Conservation (phyloP, 2,888 invertebrate species). For the Eulithis prunata region DNA sequence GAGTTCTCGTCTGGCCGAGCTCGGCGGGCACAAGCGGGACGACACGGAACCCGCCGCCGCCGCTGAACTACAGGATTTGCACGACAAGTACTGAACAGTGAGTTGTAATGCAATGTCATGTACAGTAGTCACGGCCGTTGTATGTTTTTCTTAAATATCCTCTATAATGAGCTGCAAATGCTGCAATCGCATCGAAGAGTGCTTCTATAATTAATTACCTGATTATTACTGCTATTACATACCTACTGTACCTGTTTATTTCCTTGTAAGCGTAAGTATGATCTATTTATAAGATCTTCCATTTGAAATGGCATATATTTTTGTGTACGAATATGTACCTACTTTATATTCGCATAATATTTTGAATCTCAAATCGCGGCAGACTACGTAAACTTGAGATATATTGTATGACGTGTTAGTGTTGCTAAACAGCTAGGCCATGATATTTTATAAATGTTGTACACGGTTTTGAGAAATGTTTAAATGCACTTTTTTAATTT, state of each 20-base stretch:
- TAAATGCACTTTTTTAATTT: slow-evolving; percentile 34
- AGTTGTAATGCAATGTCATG: slow-evolving; percentile 29
- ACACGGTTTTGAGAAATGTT: slow-evolving; percentile 51
- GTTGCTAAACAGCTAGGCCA: slow-evolving; percentile 19
- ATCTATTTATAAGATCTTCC: slow-evolving; percentile 21
- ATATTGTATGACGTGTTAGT: slow-evolving; percentile 11
- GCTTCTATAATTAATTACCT: slow-evolving; percentile 1
- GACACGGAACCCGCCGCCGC: slow-evolving; percentile 50
- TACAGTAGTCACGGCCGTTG: too few relatives aligned
- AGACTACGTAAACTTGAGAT: slow-evolving; percentile 15
- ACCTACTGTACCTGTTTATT: slow-evolving; percentile 18
- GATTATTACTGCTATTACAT: not conserved
- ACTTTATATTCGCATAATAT: slow-evolving; percentile 6
- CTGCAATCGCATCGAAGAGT: slow-evolving; percentile 1
- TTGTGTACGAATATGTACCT: slow-evolving; percentile 13
- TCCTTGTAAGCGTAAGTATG: slow-evolving; percentile 5
- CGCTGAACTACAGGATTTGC: slow-evolving; percentile 66
- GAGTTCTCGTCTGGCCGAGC: slow-evolving; percentile 83
- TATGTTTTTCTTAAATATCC: too few relatives aligned
- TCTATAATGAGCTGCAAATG: too few relatives aligned
- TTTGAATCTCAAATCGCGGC: slow-evolving; percentile 9
- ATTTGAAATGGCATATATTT: slow-evolving; percentile 22
- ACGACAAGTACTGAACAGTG: slow-evolving; percentile 68
- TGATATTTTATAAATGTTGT: slow-evolving; percentile 38
- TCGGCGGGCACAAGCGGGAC: slow-evolving; percentile 71